These are phyloP conservation scores for Ramphastos sulfuratus DNA, from an alignment of 2,113 vertebrate species.

Conservation along the genomic window DNA sequence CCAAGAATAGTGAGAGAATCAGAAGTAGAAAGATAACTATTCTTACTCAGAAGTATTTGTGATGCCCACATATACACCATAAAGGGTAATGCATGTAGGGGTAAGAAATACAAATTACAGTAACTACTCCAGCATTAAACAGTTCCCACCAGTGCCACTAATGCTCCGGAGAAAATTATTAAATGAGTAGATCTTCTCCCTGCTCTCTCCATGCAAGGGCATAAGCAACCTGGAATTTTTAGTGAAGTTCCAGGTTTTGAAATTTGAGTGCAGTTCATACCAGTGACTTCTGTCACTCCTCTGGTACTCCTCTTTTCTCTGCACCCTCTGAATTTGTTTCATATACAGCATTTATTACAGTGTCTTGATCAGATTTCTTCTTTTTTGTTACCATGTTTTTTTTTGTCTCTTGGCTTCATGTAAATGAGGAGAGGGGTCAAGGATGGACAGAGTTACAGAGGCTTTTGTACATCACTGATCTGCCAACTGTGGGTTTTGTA, in stretches of 20 bases:
- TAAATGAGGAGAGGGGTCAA: background rate
- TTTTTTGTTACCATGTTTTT: background rate
- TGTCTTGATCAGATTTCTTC: background rate
- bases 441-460: background rate
- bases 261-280: background rate
- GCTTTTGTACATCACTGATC: background rate
- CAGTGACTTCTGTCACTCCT: background rate
- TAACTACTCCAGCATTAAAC: background rate
- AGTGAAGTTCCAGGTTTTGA: background rate
- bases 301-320: background rate
- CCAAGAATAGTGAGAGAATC: background rate
- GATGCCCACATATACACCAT: background rate
- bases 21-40: background rate
- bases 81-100: background rate
- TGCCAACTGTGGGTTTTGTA: background rate
- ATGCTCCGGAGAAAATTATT: background rate
- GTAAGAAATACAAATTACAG: background rate
- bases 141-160: background rate
- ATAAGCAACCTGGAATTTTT: background rate
- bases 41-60: background rate
- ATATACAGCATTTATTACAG: background rate
- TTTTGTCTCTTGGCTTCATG: background rate
- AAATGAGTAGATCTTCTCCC: background rate
- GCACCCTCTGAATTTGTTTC: background rate
- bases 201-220: background rate